Base-by-base conservation (phyloP, 2,113 vertebrate species). In the Pluvianellus socialis region DNA sequence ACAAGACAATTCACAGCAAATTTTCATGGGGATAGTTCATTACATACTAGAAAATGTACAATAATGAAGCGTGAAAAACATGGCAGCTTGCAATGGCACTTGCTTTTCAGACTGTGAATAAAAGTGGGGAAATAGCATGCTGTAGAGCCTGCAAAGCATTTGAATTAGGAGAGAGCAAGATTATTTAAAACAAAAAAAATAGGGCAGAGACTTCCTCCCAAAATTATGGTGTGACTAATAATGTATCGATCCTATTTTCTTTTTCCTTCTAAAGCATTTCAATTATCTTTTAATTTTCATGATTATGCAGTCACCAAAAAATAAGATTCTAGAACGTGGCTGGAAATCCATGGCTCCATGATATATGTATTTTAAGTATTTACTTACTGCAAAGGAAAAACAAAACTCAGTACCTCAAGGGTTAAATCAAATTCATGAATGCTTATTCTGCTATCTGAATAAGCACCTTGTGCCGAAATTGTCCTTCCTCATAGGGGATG, bases 11-110 rank as follows among this genome's bases (percentile, higher is more conserved):
- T 97, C 96, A 73, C 76, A 76, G 89, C 77, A 95, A 95, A 96
- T 95, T 96, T 97, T 96, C 96, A 95, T 88, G 92, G 89, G 66
- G 94, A 96, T 91, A 92, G 92, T 76, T 95, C 89, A 97, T 95
- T 97, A 91, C 45, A 0, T 79, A 28, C 84, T 79, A 87, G 87
- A 96, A 97, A 96, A 96, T 90, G 94, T 96, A 82, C 90, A 90
- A 95, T 96, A 94, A 97, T 58, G 95, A 94, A 95, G 92, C 62
- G 8, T 96, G 92, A 94, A 95, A 92, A 95, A 95, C 73, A 97
- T 96, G 96, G 92, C 91, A 95, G 91, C 70, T 82, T 82, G 55
- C 53, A 82, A 62, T 89, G 89, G 77, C 32, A 1, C 68, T 82
- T 81, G 70, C 53, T 94, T 93, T 90, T 86, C 74, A 94, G 68